These are phyloP conservation scores for Hipposideros armiger DNA, from an alignment of 2,113 vertebrate species.

Conservation along the genomic window DNA sequence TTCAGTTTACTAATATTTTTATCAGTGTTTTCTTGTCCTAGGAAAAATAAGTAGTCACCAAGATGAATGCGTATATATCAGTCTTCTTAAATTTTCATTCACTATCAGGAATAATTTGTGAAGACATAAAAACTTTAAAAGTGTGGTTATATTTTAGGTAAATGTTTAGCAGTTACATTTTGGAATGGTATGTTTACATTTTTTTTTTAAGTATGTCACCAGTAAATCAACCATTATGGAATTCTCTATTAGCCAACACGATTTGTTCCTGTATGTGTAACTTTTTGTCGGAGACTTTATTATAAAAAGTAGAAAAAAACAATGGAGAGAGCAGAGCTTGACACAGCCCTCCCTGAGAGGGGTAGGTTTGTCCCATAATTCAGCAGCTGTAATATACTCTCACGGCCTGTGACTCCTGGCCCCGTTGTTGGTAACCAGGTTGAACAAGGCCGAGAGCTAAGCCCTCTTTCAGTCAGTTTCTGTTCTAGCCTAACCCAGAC, in stretches of 20 bases:
- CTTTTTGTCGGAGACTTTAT: neutral
- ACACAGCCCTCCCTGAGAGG: neutral
- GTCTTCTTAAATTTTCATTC: conserved; percentile 35
- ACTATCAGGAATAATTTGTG: conserved; percentile 50
- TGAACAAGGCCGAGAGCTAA: neutral
- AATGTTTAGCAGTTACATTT: conserved; percentile 25
- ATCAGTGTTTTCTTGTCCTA: neutral
- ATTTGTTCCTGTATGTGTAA: conserved; percentile 11
- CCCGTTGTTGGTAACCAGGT: neutral
- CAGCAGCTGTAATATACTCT: neutral
- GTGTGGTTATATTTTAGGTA: conserved; percentile 12
- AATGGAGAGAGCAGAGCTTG: neutral
- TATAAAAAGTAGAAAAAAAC: neutral
- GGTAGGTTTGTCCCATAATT: neutral
- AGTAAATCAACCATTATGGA: conserved; percentile 21
- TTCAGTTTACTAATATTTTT: conserved; percentile 37
- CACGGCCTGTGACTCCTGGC: neutral
- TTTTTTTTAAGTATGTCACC: neutral
- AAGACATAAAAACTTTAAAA: conserved; percentile 31
- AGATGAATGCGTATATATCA: neutral
- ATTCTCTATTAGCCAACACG: neutral
- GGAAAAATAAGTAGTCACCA: conserved; percentile 19
- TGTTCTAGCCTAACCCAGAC: neutral
- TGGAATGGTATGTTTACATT: conserved; percentile 13
- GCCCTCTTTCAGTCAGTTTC: neutral